Evolutionary conservation across 2,113 vertebrate species (phyloP).

Genomic region (Tiliqua scincoides): DNA sequence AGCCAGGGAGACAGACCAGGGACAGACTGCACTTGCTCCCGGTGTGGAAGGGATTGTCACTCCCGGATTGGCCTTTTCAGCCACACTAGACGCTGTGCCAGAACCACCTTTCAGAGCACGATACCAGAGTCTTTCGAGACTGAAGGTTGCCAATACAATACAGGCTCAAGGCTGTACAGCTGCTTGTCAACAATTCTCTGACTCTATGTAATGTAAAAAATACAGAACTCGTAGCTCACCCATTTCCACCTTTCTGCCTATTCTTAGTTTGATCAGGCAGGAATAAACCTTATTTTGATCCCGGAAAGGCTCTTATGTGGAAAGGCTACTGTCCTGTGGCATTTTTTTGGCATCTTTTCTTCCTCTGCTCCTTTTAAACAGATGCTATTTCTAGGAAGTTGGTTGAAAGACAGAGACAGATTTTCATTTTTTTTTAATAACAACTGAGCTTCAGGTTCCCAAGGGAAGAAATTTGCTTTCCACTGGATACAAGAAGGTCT

Average conservation of each 20-base stretch:
- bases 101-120: no score
- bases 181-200: not conserved
- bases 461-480: slow-evolving; percentile 56
- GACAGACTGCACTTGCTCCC: no score
- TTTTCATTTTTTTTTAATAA: slow-evolving; percentile 74
- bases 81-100: no score
- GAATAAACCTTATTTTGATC: not conserved
- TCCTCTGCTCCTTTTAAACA: slow-evolving; percentile 58
- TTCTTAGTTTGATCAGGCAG: not conserved
- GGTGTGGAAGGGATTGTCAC: no score
- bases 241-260: slow-evolving; percentile 19
- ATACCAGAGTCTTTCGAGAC: no score
- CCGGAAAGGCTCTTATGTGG: slow-evolving; percentile 33
- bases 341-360: slow-evolving; percentile 49
- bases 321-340: slow-evolving; percentile 25
- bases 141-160: no score
- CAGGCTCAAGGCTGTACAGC: not conserved
- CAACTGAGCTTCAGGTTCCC: slow-evolving; percentile 68
- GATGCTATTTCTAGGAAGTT: slow-evolving; percentile 63
- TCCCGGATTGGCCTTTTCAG: no score
- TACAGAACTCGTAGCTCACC: slow-evolving; percentile 58
- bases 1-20: no score
- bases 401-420: slow-evolving; percentile 61
- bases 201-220: slow-evolving; percentile 10
- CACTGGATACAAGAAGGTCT: slow-evolving; percentile 67